Evolutionary conservation across 2,888 invertebrate species (phyloP), one percentile per base, ranked within the genome.

Genomic region (Synanthedon tipuliformis): DNA sequence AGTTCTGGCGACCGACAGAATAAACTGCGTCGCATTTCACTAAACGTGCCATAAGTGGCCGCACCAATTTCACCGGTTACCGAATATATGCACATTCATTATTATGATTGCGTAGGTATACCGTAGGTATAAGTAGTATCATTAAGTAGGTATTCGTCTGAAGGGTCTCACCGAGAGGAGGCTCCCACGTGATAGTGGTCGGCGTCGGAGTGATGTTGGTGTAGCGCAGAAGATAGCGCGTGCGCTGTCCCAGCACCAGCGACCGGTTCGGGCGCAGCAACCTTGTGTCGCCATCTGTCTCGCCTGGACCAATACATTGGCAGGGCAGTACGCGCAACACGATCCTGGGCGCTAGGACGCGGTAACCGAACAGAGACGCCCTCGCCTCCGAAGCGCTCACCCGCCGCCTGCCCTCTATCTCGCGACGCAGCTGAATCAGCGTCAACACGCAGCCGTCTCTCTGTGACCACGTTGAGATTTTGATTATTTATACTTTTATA

Each of bases 311-410:
- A n/a, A 45, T 45, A 45, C 45, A 5, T n/a, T n/a, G 13, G 58
- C 78, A 77, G 1, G 71, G 65, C 53, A 64, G 55, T 50, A 68
- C 66, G 0, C 76, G 65, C 53, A 81, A 57, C 53, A 66, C 41
- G 10, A 82, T 55, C 0, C 63, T 58, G 34, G 83, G 81, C 55
- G 77, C 75, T n/a, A 82, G 67, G 61, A 80, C 78, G 53, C 81
- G 70, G 66, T 74, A 78, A 3, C 65, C 61, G 2, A 79, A 52
- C 7, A 81, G 69, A 2, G 74, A 27, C 1, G 75, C 75, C 54
- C 78, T 68, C 49, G 68, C 73, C 27, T 61, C 56, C 7, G 51
- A 50, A 4, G 58, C 71, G 4, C 64, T 58, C 15, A 55, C 56
- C 16, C 53, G 18, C 7, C 57, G 52, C 23, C 52, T 57, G 48